Base-by-base conservation (phyloP, 2,113 vertebrate species). In the Tichodroma muraria region DNA sequence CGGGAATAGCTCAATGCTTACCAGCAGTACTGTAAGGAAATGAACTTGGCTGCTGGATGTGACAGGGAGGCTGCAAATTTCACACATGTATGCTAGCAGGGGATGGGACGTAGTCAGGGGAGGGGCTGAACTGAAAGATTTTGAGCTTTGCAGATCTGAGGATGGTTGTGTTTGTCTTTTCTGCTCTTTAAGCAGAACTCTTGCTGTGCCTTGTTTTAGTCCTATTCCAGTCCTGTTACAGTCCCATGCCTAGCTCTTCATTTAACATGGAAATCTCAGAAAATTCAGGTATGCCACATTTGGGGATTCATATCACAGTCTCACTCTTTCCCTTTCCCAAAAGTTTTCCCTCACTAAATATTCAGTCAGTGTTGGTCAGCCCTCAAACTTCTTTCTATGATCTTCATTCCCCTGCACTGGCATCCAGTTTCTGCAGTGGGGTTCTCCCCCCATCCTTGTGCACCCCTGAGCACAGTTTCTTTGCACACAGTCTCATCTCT, bases 361-460 rank as follows among this genome's bases (percentile, higher is more conserved):
- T 44, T 79, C 33, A 28, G 35, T 33, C 38, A 81, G 5, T 30
- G 28, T 45, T 27, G 5, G 25, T 50, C 37, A 68, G 5, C 11
- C 13, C 9, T 82, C 27, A 38, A 1, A 45, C 10, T 27, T 81
- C 38, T 70, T 49, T n/a, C 31, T 0, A 0, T 52, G n/a, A 52
- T 40, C 0, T 3, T 81, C 53, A 66, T 33, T 93, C 7, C 30
- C 63, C 35, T 57, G 22, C 6, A 7, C 13, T 37, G 53, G 2
- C 23, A 57, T 15, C 24, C 37, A 40, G 8, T 37, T 42, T 66
- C 14, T 85, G 33, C 10, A 35, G 4, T 17, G 10, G 18, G 9
- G 8, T 19, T n/a, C n/a, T 65, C 6, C 15, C 54, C 30, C 31
- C n/a, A 42, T 33, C 33, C 53, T 23, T 35, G 18, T 25, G 15